These are phyloP conservation scores for Axea sp. DNA, from an alignment of 2,888 invertebrate genomes.

Conservation along the genomic window DNA sequence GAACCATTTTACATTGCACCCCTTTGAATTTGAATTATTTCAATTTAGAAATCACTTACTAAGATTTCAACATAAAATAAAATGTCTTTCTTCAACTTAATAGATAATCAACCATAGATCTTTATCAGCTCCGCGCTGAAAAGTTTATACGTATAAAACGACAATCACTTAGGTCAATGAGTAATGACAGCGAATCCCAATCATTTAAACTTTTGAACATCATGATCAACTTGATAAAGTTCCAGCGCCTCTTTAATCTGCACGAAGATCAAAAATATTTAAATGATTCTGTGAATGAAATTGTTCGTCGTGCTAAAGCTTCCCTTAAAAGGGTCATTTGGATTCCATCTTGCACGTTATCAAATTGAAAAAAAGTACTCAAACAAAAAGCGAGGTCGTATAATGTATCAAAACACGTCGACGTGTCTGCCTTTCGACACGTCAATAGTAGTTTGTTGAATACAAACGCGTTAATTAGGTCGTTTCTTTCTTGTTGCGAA, in stretches of 20 bases:
- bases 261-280: conserved; percentile 22
- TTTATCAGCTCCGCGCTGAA: not conserved
- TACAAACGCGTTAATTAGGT: conserved; percentile 58
- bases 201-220: conserved; percentile 35
- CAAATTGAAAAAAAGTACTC: conserved; percentile 30
- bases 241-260: conserved; percentile 10
- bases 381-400: conserved; percentile 22
- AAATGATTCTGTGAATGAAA: conserved; percentile 20
- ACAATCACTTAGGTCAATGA: not conserved
- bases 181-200: conserved; percentile 1
- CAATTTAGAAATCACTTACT: too few relatives aligned
- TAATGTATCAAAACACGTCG: conserved; percentile 32
- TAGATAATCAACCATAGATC: not conserved
- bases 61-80: not conserved
- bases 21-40: too few relatives aligned
- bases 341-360: conserved; percentile 21
- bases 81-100: not conserved
- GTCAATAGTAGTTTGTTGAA: conserved; percentile 47
- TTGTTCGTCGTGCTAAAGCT: conserved; percentile 3
- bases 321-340: conserved; percentile 16
- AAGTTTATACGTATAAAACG: not conserved
- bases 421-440: conserved; percentile 13
- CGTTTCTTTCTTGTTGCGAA: conserved; percentile 36
- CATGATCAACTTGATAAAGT: conserved; percentile 6
- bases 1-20: too few relatives aligned